Evolutionary conservation across 2,113 vertebrate genomes (phyloP).

Genomic region (Vicugna pacos): DNA sequence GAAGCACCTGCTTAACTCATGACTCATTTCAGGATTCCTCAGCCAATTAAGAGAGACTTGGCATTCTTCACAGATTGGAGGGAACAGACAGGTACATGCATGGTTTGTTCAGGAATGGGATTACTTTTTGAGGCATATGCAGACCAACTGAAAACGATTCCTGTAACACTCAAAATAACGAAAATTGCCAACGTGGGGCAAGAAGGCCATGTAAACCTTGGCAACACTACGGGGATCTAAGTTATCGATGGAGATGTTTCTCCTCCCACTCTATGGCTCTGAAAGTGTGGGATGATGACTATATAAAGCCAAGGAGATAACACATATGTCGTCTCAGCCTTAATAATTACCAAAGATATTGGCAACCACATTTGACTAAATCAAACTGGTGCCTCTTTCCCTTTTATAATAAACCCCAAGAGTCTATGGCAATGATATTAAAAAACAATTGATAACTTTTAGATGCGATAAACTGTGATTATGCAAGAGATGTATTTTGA

Average conservation of each 20-base stretch:
- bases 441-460: neutral
- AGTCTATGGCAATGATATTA: neutral
- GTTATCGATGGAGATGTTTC: neutral
- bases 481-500: neutral
- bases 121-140: slow-evolving; percentile 9
- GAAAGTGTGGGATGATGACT: neutral
- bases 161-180: neutral
- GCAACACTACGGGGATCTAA: neutral
- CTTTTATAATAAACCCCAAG: neutral
- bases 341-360: neutral
- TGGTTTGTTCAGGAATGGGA: neutral
- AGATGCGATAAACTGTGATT: neutral
- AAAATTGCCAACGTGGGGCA: neutral
- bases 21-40: slow-evolving; percentile 52
- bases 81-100: neutral
- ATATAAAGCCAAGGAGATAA: neutral
- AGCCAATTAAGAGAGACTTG: neutral
- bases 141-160: slow-evolving; percentile 40
- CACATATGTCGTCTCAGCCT: neutral
- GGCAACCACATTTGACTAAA: neutral
- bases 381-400: neutral
- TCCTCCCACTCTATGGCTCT: neutral
- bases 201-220: neutral
- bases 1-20: slow-evolving; percentile 17
- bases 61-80: neutral